A percentile compares a stretch with the other conserved stretches of the same genome.
Evolutionary conservation across 2,888 invertebrate species (phyloP).

Genomic region (Latheticus oryzae): DNA sequence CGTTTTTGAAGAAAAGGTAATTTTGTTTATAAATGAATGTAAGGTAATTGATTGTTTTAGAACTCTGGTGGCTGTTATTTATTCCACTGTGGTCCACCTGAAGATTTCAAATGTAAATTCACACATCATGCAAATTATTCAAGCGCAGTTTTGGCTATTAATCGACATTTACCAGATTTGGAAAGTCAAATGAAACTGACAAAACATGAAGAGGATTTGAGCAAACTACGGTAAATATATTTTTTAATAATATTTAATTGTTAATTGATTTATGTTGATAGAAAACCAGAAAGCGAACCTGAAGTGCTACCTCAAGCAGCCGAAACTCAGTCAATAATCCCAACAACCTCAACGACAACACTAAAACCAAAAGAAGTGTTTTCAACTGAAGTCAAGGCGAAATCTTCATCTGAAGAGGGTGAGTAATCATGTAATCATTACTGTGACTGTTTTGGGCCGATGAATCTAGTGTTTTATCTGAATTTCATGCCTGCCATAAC

Average conservation of each 20-base stretch:
- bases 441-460: conserved; percentile 57
- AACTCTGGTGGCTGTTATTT: conserved; percentile 90
- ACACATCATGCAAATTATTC: conserved; percentile 89
- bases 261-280: conserved; percentile 49
- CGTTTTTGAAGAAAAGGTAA: conserved; percentile 91
- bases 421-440: conserved; percentile 38
- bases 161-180: conserved; percentile 73
- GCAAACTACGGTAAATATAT: conserved; percentile 75
- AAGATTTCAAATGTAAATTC: conserved; percentile 93
- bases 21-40: not conserved
- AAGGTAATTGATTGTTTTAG: conserved; percentile 64
- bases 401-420: conserved; percentile 48
- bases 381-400: conserved; percentile 44
- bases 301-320: conserved; percentile 45
- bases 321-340: conserved; percentile 46
- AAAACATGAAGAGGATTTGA: conserved; percentile 79
- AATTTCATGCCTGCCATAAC: conserved; percentile 55
- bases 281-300: conserved; percentile 57
- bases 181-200: conserved; percentile 79
- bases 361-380: conserved; percentile 56
- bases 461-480: conserved; percentile 51
- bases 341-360: conserved; percentile 20
- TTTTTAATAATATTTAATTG: not conserved
- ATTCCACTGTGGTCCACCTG: conserved; percentile 90
- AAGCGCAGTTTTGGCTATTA: conserved; percentile 83